Base-by-base conservation (phyloP, 2,888 invertebrate species). In the Galerucella calmariensis region DNA sequence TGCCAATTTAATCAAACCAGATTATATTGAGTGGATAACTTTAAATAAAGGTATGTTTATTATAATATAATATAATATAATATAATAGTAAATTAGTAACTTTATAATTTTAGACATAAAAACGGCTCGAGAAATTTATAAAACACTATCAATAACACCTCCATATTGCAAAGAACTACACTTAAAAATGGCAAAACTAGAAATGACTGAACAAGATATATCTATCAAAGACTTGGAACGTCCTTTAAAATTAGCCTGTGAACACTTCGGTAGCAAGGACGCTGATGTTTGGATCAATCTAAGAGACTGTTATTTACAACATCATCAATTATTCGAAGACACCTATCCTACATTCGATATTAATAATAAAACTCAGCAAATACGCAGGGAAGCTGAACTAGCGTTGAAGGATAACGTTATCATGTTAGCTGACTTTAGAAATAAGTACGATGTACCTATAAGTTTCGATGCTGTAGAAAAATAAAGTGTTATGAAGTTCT, bases 261-360 rank as follows among this genome's bases (percentile, higher is more conserved):
- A 90, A 72, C 92, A 93, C 78, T 94, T 94, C 86, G 95, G 95
- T 0, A 88, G 88, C 80, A 88, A 88, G 4, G 90, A 91, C 83
- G 87, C 90, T 5, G 90, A 92, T 76, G 88, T 95, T 16, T 96
- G 95, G 95, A 88, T 93, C 79, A 90, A 94, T 35, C 72, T 74
- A 10, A 72, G 81, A 93, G 92, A 82, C 90, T 95, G 69, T 88
- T 89, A 75, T 93, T 94, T 73, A 24, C 46, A 72, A 46, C 35
- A 78, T 41, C 74, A 71, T 65, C 65, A 76, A 53, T 86, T 94
- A 94, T 88, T 89, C 90, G 75, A 77, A 51, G 89, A 90, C 78
- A 86, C 89, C 79, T 92, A 93, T 4, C 90, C 91, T 77, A 87
- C 90, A 0, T 89, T 90, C 79, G 88, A 87, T 74, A 89, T 91